Evolutionary conservation across 2,113 vertebrate genomes (phyloP), one percentile per base, ranked within the genome.

Genomic region (Sander vitreus): DNA sequence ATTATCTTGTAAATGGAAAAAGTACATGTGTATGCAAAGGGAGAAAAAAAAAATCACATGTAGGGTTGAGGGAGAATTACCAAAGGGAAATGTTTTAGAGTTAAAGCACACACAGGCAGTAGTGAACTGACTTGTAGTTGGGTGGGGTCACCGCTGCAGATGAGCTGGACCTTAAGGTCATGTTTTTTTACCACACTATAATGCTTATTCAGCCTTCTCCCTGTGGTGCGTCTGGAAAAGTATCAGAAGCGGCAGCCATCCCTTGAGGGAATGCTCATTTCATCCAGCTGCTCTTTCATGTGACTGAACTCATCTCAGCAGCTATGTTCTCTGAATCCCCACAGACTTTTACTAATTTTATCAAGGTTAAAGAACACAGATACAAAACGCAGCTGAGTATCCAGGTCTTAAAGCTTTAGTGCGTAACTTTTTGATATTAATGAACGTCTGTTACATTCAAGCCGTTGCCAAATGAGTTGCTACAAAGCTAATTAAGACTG

Each of bases 201-300:
- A 60, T 90, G 88, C 83, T 88, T 90, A 88, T 83, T 91, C 88
- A 87, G 86, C 81, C 69, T 83, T 83, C 43, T 84, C 78, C 85
- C 76, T 50, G 73, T 10, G 71, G 86, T 76, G 71, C 65, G 55
- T 73, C 88, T 88, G 86, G 77, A 69, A 81, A 83, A 87, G 79
- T 74, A 86, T 92, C 73, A 76, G 78, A 83, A 78, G 53, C 81
- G 79, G 82, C 83, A 79, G 74, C 54, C 47, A 25, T 67, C 72
- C 85, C 88, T 85, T 66, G 57, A 76, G 88, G 90, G 87, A 84
- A 85, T 39, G 58, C 85, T 84, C 82, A 81, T 81, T 90, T 88
- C 89, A 88, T 87, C 88, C 89, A 89, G 85, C 85, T 89, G 89
- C 88, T 86, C 84, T 91, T 88, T 93, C 80, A 88, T 89, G 85